A percentile compares a stretch with the other conserved stretches of the same genome.
These are phyloP conservation scores for Littorina saxatilis DNA, from an alignment of 1,140 invertebrate species.

Conservation along the genomic window DNA sequence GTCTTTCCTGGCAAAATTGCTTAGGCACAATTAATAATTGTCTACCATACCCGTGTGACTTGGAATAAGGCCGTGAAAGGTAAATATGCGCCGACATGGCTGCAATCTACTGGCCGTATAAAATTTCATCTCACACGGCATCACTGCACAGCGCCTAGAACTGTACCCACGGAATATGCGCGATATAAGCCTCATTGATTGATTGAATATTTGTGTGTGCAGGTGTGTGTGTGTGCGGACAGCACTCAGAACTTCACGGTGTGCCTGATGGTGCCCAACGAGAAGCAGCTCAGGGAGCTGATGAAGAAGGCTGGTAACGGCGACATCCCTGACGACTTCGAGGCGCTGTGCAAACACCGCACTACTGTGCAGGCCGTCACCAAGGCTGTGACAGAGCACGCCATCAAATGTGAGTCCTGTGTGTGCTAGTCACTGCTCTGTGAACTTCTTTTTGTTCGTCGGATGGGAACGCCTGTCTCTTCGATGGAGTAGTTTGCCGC, in stretches of 20 bases:
- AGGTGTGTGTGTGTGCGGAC: conserved; percentile 78
- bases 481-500: background rate
- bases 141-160: no score
- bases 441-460: background rate
- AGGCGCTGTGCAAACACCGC: conserved; percentile 85
- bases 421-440: background rate
- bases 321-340: conserved; percentile 78
- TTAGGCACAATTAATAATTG: no score
- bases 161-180: no score
- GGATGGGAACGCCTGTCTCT: no score
- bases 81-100: no score
- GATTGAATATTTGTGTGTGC: conserved; percentile 73
- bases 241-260: conserved; percentile 88
- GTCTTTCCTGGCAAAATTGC: no score
- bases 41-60: no score
- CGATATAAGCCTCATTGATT: no score
- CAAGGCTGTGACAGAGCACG: conserved; percentile 48
- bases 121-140: no score
- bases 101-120: no score
- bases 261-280: conserved; percentile 92
- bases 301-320: conserved; percentile 54
- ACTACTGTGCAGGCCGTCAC: conserved; percentile 81
- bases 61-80: no score
- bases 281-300: conserved; percentile 73
- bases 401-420: conserved; percentile 55